Evolutionary conservation across 2,888 invertebrate species (phyloP).

Genomic region (Steromphala cineraria): DNA sequence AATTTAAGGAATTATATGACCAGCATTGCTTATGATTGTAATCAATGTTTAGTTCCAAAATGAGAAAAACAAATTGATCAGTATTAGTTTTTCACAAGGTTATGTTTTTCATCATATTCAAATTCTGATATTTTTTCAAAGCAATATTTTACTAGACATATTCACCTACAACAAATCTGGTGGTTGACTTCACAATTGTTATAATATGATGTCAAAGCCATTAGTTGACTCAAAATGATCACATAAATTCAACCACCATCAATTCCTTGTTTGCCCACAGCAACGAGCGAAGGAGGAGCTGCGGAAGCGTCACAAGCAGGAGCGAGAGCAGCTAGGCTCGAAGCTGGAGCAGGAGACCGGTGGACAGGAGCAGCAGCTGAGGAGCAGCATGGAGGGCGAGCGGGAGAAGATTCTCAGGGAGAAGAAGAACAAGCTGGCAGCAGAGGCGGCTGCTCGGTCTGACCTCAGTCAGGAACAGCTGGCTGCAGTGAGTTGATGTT

Average conservation of each 20-base stretch:
- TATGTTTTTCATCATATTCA: too few relatives aligned
- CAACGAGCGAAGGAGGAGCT: conserved; percentile 62
- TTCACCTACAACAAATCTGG: neutral
- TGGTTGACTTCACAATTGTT: too few relatives aligned
- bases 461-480: conserved; percentile 68
- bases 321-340: conserved; percentile 51
- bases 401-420: conserved; percentile 65
- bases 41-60: too few relatives aligned
- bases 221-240: too few relatives aligned
- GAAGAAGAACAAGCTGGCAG: conserved; percentile 67
- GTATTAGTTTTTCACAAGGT: too few relatives aligned
- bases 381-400: conserved; percentile 52
- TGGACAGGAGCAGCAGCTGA: conserved; percentile 55
- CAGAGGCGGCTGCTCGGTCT: conserved; percentile 65
- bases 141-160: too few relatives aligned
- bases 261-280: conserved; percentile 42
- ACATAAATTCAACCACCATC: too few relatives aligned
- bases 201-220: too few relatives aligned
- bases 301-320: conserved; percentile 60
- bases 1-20: too few relatives aligned
- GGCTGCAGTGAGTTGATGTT: conserved; percentile 45
- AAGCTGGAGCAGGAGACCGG: conserved; percentile 59
- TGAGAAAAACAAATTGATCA: too few relatives aligned
- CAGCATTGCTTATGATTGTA: too few relatives aligned
- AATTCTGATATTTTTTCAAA: too few relatives aligned